phyloP scores from a whole-genome alignment of 2,888 invertebrate species.

The Erpobdella octoculata region DNA sequence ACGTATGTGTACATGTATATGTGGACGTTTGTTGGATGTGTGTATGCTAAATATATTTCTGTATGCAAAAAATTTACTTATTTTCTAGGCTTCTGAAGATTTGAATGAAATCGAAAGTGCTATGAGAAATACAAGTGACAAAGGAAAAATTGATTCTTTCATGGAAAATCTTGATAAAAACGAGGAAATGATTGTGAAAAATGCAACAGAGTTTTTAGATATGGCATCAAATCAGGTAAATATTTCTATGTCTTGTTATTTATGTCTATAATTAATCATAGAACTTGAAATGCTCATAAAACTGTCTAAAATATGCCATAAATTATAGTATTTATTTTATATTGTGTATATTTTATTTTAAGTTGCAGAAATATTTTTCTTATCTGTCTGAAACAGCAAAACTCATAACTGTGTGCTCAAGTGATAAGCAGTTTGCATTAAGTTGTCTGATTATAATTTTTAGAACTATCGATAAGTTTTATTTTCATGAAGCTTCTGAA shows the following conservation, averaged over 20 bases:
- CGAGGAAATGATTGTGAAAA: neutral
- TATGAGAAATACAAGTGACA: neutral
- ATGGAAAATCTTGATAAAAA: neutral
- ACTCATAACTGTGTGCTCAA: too few species aligned
- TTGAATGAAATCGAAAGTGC: neutral
- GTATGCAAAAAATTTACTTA: neutral
- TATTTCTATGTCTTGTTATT: neutral
- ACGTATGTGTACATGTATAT: too few species aligned
- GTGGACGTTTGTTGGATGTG: neutral
- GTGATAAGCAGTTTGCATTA: too few species aligned
- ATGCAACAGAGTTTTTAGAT: neutral
- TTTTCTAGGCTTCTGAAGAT: constrained; percentile 1
- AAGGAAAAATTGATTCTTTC: neutral
- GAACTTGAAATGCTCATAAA: too few species aligned
- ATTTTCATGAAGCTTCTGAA: too few species aligned
- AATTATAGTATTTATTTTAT: too few species aligned
- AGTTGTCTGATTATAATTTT: too few species aligned
- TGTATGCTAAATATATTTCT: neutral
- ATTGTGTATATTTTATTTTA: too few species aligned
- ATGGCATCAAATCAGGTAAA: neutral
- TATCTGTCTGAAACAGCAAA: too few species aligned
- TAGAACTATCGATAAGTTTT: too few species aligned
- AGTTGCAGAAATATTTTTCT: too few species aligned
- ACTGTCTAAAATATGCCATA: too few species aligned
- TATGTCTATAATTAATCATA: neutral